Conservation (phyloP, 2,888 invertebrate genomes). For the Vannuccia rotundouncinata region DNA sequence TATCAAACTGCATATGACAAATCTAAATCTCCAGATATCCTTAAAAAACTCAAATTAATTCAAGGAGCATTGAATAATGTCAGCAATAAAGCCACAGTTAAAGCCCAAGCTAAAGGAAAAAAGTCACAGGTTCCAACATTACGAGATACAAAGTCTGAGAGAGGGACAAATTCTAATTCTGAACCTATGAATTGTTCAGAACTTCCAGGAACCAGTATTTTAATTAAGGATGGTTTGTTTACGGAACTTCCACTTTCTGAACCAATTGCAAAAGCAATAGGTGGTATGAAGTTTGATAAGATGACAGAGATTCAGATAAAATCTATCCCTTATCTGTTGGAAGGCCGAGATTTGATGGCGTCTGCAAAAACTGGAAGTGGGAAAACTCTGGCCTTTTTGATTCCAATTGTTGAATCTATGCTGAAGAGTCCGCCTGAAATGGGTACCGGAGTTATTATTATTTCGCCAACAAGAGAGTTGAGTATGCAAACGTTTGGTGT, state of each 20-base stretch:
- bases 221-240: background rate
- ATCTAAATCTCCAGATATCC: background rate
- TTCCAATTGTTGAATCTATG: conserved; percentile 85
- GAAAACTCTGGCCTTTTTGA: conserved; percentile 87
- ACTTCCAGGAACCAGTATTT: background rate
- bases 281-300: conserved; percentile 60
- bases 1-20: background rate
- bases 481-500: conserved; percentile 97
- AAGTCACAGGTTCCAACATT: background rate
- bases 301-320: conserved; percentile 91
- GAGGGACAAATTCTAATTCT: background rate
- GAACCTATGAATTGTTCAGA: background rate
- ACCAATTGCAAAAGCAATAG: background rate
- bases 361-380: conserved; percentile 92
- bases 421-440: conserved; percentile 82
- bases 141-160: background rate
- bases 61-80: background rate
- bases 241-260: background rate
- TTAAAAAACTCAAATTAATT: background rate
- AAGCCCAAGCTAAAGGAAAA: background rate
- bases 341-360: conserved; percentile 83
- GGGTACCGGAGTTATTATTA: conserved; percentile 84
- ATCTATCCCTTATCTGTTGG: conserved; percentile 78
- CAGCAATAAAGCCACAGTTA: background rate
- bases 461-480: conserved; percentile 90